phyloP scores from a whole-genome alignment of 2,888 invertebrate genomes.

The Cataglyphis cursor region DNA sequence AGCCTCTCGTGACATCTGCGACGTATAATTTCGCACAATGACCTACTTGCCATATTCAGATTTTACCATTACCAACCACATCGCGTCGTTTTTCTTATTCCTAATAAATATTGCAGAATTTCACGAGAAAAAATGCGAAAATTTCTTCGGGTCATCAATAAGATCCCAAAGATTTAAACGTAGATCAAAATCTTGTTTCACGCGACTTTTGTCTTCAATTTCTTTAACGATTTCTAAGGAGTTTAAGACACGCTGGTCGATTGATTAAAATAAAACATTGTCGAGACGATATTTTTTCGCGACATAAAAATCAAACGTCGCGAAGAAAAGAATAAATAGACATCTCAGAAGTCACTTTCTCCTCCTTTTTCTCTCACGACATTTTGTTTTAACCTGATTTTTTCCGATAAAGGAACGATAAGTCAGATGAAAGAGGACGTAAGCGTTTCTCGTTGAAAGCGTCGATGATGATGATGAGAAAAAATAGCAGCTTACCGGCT shows the following conservation, averaged over 20 bases:
- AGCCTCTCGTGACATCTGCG: slow-evolving; percentile 54
- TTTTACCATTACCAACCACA: slow-evolving; percentile 37
- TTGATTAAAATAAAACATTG: not conserved
- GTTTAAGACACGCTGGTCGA: not conserved
- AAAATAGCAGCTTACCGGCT: slow-evolving; percentile 13
- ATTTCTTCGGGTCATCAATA: not conserved
- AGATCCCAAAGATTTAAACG: not conserved
- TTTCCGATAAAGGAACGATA: slow-evolving; percentile 45
- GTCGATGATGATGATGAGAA: slow-evolving; percentile 22
- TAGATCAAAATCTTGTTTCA: not conserved
- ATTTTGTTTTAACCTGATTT: slow-evolving; percentile 33
- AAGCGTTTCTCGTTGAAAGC: slow-evolving; percentile 28
- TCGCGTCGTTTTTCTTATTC: slow-evolving; percentile 27
- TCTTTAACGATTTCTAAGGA: not conserved
- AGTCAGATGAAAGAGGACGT: slow-evolving; percentile 45
- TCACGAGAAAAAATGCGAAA: not conserved
- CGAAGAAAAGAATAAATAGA: slow-evolving; percentile 1
- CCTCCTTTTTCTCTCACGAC: slow-evolving; percentile 37
- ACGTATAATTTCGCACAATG: slow-evolving; percentile 43
- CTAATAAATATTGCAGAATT: not conserved
- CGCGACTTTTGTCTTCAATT: not conserved
- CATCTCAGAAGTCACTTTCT: not conserved
- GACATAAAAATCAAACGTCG: not conserved
- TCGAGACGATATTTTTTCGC: not conserved
- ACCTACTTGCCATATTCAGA: slow-evolving; percentile 40